Conservation (phyloP, 2,797 vertebrate species). For the Anguilla obscura region DNA sequence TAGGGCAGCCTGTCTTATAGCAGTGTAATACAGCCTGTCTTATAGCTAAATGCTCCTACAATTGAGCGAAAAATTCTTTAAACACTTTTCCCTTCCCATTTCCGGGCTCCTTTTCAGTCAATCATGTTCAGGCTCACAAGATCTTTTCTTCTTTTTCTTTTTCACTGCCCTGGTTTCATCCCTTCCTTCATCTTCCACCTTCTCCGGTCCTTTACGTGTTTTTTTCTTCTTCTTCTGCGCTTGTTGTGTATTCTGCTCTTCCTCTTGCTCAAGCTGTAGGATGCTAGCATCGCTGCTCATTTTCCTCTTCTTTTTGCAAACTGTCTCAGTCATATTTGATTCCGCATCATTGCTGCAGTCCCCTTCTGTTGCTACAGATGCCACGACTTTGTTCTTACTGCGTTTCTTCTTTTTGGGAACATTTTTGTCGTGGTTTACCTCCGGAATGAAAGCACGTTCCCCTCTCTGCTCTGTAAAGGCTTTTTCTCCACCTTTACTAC, state of each 20-base stretch:
- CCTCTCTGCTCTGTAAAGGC: background rate
- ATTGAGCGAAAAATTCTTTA: background rate
- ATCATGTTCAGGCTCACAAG: background rate
- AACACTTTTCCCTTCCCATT: background rate
- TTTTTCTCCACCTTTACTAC: conserved; percentile 26
- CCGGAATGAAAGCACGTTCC: conserved; percentile 17
- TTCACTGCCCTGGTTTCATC: conserved; percentile 13
- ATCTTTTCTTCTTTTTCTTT: conserved; percentile 29
- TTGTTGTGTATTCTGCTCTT: conserved; percentile 32
- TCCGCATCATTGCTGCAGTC: conserved; percentile 7
- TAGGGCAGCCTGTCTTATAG: background rate
- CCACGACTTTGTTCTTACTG: background rate
- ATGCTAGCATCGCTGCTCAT: background rate
- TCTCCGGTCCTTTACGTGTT: conserved; percentile 43
- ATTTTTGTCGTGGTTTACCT: background rate
- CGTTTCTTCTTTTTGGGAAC: conserved; percentile 30
- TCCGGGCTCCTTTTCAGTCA: background rate
- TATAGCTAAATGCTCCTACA: background rate
- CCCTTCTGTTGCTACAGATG: conserved; percentile 21
- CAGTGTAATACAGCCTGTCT: background rate
- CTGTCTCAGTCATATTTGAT: conserved; percentile 25
- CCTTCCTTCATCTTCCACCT: background rate
- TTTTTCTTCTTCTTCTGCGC: conserved; percentile 47
- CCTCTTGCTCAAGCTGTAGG: conserved; percentile 24
- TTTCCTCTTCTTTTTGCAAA: conserved; percentile 40